Base-by-base conservation (phyloP, 2,113 vertebrate genomes). In the Microtus oregoni region DNA sequence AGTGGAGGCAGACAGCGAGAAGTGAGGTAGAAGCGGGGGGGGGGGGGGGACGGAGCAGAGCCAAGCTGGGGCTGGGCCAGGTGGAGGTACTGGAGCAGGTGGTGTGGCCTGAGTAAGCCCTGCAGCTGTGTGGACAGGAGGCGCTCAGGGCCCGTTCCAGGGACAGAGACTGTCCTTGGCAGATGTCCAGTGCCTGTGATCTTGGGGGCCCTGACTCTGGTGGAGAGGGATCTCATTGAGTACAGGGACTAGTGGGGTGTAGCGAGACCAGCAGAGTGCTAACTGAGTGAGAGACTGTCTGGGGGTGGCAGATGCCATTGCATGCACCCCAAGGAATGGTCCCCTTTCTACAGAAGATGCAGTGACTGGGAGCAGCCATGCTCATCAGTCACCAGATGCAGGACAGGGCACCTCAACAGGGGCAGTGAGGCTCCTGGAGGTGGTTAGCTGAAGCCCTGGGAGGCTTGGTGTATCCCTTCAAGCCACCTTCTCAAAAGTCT, bases 241-340 rank as follows among this genome's bases (percentile, higher is more conserved):
- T 30, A 5, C 30, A 30, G 73, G 26, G 28, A 50, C 32, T 65
- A 1, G 0, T 35, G 61, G 61, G 28, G 35, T 3, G 2, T 58
- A 65, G 44, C 35, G n/a, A 89, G 75, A 32, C 32, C 3, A 38
- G 35, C 3, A 50, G 44, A 0, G 38, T 19, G 30, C 55, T 5
- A 14, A 47, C 55, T 5, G 19, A 55, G 35, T 4, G 9, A 19
- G 38, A 30, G 20, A 28, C 41, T 75, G 20, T 26, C 13, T 2
- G 47, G 22, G n/a, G 14, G 14, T 24, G 6, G 14, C 35, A 24
- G 11, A 35, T 35, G 61, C 19, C 44, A 3, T 8, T 12, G 65
- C 44, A 3, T 5, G 61, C 4, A 1, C 0, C 22, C 22, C 3
- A 38, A 38, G 44, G 32, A 38, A 19, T 0, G 0, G 2, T 11